phyloP scores from a whole-genome alignment of 2,888 invertebrate genomes.

The Apoda limacodes region DNA sequence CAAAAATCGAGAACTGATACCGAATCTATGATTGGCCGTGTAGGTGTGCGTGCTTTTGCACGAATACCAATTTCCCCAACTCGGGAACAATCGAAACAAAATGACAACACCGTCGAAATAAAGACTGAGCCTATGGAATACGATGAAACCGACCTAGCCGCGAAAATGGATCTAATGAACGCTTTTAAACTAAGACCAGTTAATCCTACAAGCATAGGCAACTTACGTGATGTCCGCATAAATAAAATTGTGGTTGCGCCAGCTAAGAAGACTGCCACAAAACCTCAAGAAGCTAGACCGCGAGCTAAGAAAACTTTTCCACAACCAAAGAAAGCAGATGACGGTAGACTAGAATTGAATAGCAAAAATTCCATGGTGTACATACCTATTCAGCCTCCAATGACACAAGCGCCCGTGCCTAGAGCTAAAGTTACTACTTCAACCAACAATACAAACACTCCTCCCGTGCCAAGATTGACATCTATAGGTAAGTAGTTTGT shows the following conservation, averaged over 20 bases:
- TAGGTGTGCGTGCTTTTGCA: slow-evolving; percentile 56
- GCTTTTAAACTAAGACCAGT: slow-evolving; percentile 49
- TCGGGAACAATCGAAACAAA: slow-evolving; percentile 14
- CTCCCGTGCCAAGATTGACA: too few relatives aligned
- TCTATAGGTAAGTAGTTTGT: too few relatives aligned
- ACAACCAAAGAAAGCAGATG: slow-evolving; percentile 43
- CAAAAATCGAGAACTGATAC: slow-evolving; percentile 35
- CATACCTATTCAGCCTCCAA: slow-evolving; percentile 59
- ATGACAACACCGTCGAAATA: slow-evolving; percentile 36
- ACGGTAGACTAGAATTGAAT: slow-evolving; percentile 45
- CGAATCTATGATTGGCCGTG: slow-evolving; percentile 36
- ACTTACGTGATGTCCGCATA: slow-evolving; percentile 46
- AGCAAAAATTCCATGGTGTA: slow-evolving; percentile 63
- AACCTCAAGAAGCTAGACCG: slow-evolving; percentile 31
- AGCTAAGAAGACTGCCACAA: slow-evolving; percentile 25
- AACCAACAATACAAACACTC: too few relatives aligned
- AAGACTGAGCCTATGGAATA: slow-evolving; percentile 54
- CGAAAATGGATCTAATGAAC: slow-evolving; percentile 51
- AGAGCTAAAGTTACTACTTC: too few relatives aligned
- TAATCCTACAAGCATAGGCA: slow-evolving; percentile 20
- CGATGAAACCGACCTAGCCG: slow-evolving; percentile 46
- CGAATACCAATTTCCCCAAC: slow-evolving; percentile 43
- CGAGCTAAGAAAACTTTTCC: slow-evolving; percentile 54
- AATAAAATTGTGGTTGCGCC: slow-evolving; percentile 38
- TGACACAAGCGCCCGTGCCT: slow-evolving; percentile 41